phyloP scores from a whole-genome alignment of 35 echinoderm and acorn worm genomes.

The Ophioderma brevispina region DNA sequence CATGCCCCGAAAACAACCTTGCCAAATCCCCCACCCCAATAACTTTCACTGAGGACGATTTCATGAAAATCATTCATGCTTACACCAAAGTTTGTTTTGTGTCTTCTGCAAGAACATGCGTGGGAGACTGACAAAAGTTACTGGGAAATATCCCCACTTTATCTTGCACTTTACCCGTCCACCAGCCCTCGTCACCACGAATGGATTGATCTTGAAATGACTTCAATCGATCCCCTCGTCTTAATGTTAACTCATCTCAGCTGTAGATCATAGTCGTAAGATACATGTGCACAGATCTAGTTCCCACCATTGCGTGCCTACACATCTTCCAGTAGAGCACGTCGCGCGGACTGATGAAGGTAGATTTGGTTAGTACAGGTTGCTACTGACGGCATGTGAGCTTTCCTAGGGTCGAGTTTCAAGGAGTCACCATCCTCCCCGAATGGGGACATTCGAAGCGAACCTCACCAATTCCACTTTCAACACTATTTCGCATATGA shows the following conservation, averaged over 20 bases:
- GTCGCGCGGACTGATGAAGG: neutral
- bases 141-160: conserved; percentile 93
- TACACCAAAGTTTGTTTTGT: conserved; percentile 65
- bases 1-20: conserved; percentile 87
- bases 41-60: conserved; percentile 74
- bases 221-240: conserved; percentile 89
- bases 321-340: conserved; percentile 23
- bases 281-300: conserved; percentile 92
- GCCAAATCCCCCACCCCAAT: conserved; percentile 97
- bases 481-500: neutral
- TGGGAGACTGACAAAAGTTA: conserved; percentile 88
- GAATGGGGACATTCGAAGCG: conserved; percentile 29
- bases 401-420: neutral
- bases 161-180: conserved; percentile 96
- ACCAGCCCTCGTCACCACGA: conserved; percentile 99
- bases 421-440: conserved; percentile 1
- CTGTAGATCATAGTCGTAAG: conserved; percentile 83
- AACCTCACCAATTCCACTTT: conserved; percentile 1
- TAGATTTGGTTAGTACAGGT: neutral
- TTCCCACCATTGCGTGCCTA: too few species aligned
- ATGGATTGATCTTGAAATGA: conserved; percentile 87
- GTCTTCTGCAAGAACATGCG: conserved; percentile 75
- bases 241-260: conserved; percentile 91
- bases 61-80: conserved; percentile 85
- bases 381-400: neutral